Percentiles rank a stretch among this genome's conserved stretches.
Evolutionary conservation across 1,140 invertebrate genomes (phyloP).

Genomic region (Cotesia chilonis): DNA sequence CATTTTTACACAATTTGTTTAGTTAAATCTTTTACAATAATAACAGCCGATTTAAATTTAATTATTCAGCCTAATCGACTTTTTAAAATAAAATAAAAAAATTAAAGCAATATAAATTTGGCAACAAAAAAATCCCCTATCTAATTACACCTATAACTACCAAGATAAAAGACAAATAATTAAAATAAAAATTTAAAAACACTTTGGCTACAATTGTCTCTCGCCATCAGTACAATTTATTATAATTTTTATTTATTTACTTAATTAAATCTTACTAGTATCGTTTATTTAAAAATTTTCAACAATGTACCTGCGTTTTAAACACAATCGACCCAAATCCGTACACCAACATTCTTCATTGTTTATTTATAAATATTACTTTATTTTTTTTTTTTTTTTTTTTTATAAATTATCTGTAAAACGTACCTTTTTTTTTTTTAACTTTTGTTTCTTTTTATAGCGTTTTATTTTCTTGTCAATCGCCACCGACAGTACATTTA

Average conservation of each 20-base stretch:
- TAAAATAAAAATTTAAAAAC: constrained; percentile 18
- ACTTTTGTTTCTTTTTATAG: no score
- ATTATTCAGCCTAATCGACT: constrained; percentile 4
- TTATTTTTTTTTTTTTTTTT: background rate
- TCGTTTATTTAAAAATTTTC: background rate
- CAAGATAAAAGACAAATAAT: background rate
- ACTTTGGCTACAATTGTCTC: constrained; percentile 10
- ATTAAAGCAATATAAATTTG: constrained; percentile 14
- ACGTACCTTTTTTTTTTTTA: background rate
- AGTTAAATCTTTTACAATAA: constrained; percentile 19
- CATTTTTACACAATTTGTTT: background rate
- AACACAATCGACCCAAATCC: constrained; percentile 27
- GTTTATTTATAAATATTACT: no score
- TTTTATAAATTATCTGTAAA: constrained; percentile 16
- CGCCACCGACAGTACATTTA: background rate
- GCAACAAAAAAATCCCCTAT: constrained; percentile 13
- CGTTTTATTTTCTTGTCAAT: background rate
- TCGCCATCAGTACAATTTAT: constrained; percentile 6
- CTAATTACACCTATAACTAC: background rate
- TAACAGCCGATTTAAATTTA: constrained; percentile 5
- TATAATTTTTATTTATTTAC: background rate
- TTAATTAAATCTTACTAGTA: constrained; percentile 1
- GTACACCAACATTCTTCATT: background rate
- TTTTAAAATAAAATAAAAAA: constrained; percentile 12
- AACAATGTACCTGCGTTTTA: constrained; percentile 11